Percentiles rank a stretch among this genome's conserved stretches.
These are phyloP conservation scores for Sula dactylatra DNA, from an alignment of 2,113 vertebrate species.

Conservation along the genomic window DNA sequence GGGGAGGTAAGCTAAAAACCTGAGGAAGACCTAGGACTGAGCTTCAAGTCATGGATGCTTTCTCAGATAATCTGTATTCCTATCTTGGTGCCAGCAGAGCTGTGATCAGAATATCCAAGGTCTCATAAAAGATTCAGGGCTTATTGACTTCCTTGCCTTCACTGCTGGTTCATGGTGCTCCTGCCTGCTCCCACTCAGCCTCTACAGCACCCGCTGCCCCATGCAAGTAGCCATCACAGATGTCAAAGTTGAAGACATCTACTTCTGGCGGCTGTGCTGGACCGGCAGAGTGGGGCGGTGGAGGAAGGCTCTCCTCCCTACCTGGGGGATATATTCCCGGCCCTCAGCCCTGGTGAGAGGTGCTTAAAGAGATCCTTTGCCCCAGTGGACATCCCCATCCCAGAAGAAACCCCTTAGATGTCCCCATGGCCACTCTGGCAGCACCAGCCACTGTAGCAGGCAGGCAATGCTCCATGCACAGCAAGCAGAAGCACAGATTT, in stretches of 20 bases:
- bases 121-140: slow-evolving; percentile 90
- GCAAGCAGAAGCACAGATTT: not conserved
- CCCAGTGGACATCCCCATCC: not conserved
- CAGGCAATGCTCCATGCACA: accelerated
- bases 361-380: not conserved
- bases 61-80: slow-evolving; percentile 79
- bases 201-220: slow-evolving; percentile 44
- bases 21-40: slow-evolving; percentile 72
- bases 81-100: slow-evolving; percentile 70
- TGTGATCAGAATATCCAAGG: slow-evolving; percentile 89
- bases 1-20: slow-evolving; percentile 60
- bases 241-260: not conserved
- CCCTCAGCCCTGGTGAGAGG: not conserved
- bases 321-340: not conserved
- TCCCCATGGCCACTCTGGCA: accelerated
- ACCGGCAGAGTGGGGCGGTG: not conserved
- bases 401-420: not conserved
- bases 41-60: slow-evolving; percentile 65
- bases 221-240: not conserved
- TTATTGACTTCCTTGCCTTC: slow-evolving; percentile 80
- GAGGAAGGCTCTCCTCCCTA: not conserved
- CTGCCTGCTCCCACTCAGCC: slow-evolving; percentile 58
- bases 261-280: not conserved
- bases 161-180: slow-evolving; percentile 60
- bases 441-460: accelerated